phyloP scores from a whole-genome alignment of 1,140 invertebrate species.

The Platorchestia sp. region DNA sequence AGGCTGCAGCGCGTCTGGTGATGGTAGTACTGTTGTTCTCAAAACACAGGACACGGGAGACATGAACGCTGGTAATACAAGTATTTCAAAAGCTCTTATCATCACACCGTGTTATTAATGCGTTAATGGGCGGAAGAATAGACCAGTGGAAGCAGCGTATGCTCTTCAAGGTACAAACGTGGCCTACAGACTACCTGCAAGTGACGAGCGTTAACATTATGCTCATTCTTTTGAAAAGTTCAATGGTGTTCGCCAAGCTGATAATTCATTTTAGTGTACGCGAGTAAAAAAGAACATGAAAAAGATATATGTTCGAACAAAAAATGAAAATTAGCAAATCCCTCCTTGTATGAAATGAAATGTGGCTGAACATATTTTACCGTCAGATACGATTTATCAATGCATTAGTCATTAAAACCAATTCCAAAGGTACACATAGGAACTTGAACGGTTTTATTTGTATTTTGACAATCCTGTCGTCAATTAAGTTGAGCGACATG shows the following conservation, averaged over 20 bases:
- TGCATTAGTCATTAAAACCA: too few relatives aligned
- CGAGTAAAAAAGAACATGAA: neutral
- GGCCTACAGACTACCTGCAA: neutral
- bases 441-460: too few relatives aligned
- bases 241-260: neutral
- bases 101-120: neutral
- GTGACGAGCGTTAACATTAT: neutral
- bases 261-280: neutral
- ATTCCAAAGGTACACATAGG: too few relatives aligned
- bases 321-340: neutral
- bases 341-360: neutral
- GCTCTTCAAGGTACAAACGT: neutral
- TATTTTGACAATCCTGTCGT: too few relatives aligned
- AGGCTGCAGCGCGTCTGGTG: neutral
- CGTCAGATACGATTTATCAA: too few relatives aligned
- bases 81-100: neutral
- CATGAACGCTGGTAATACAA: neutral
- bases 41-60: neutral
- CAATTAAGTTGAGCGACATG: too few relatives aligned
- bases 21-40: neutral
- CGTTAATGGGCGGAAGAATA: neutral
- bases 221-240: neutral
- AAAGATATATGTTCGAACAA: neutral
- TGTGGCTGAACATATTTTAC: neutral
- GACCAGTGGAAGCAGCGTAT: neutral